Percentiles rank a stretch among this genome's conserved stretches.
Evolutionary conservation across 2,797 vertebrate species (phyloP).

Genomic region (Buceros bicornis): DNA sequence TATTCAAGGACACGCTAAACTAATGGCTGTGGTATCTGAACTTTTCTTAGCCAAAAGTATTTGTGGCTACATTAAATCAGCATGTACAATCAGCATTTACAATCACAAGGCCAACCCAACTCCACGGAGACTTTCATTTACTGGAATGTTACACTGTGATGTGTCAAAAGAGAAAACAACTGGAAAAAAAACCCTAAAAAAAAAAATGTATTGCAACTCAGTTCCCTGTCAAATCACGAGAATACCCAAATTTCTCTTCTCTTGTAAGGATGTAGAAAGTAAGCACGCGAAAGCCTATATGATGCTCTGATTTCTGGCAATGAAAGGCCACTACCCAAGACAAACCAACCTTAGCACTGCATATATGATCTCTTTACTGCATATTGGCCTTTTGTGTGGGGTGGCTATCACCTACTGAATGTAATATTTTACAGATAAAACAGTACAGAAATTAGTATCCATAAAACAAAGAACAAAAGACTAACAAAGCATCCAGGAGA

Average conservation of each 20-base stretch:
- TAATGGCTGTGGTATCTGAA: background rate
- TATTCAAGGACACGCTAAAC: background rate
- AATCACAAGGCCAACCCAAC: background rate
- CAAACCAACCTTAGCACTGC: background rate
- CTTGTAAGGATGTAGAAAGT: background rate
- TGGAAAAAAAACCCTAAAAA: background rate
- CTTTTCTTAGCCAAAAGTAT: background rate
- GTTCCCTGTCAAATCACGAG: background rate
- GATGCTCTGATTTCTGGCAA: background rate
- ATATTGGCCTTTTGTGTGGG: background rate
- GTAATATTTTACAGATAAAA: background rate
- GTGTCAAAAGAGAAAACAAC: background rate
- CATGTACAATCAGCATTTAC: background rate
- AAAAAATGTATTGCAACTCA: background rate
- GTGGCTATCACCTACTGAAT: background rate
- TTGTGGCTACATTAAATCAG: background rate
- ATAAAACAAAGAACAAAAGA: constrained; percentile 8
- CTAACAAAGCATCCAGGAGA: background rate
- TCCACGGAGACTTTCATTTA: background rate
- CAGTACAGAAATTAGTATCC: background rate
- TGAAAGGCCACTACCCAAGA: background rate
- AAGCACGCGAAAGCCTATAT: rapidly evolving
- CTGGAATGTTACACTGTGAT: background rate
- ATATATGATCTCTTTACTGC: background rate
- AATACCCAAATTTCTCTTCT: background rate